Percentiles rank a stretch among this genome's conserved stretches.
These are phyloP conservation scores for Propithecus perrieri DNA, from an alignment of 2,797 vertebrate genomes.

Conservation along the genomic window DNA sequence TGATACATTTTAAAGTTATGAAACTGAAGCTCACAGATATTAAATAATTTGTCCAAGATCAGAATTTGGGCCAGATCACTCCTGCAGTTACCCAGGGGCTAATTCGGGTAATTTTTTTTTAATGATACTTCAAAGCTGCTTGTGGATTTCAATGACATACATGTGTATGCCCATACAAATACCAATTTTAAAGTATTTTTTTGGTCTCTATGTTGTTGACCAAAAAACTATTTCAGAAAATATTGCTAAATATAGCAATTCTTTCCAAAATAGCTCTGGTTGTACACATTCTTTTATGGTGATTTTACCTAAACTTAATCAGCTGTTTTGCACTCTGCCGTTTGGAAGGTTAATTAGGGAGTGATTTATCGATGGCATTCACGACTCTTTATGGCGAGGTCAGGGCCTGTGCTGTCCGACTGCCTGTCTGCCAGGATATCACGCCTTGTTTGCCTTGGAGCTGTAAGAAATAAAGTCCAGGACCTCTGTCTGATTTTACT, in stretches of 20 bases:
- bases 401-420: neutral
- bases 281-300: neutral
- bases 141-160: neutral
- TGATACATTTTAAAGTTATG: neutral
- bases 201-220: neutral
- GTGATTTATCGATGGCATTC: slow-evolving; percentile 13
- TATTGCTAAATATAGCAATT: neutral
- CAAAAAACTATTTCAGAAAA: neutral
- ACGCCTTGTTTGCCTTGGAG: accelerated
- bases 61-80: neutral
- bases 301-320: neutral
- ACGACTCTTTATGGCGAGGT: neutral
- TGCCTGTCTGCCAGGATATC: neutral
- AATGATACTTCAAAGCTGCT: neutral
- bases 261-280: neutral
- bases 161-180: neutral
- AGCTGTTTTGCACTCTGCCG: neutral
- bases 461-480: neutral
- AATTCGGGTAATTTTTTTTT: neutral
- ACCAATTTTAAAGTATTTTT: neutral
- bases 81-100: neutral
- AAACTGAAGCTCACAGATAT: neutral
- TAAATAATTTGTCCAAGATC: neutral
- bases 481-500: neutral
- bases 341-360: neutral